Evolutionary conservation across 2,113 vertebrate genomes (phyloP), one percentile per base, ranked within the genome.

Genomic region (Alexandromys fortis): DNA sequence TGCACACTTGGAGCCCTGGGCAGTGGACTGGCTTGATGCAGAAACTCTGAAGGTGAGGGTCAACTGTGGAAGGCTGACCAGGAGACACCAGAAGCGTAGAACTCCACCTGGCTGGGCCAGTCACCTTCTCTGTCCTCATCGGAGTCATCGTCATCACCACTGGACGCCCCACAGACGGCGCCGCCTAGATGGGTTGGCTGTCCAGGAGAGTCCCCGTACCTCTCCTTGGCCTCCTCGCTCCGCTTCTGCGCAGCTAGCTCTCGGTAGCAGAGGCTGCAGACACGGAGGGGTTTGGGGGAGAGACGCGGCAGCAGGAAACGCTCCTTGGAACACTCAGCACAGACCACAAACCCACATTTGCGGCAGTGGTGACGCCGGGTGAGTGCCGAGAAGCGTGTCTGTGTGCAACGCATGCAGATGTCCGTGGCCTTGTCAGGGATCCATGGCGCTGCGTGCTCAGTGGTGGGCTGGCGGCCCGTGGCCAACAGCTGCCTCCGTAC

Each of bases 331-430:
- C 99, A 99, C 8, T 98, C 92, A 0, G 97, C 98, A 0, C 99
- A 99, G 10, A 99, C 99, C 0, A 99, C 97, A 4, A 99, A 99
- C 97, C 99, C 99, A 0, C 99, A 99, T 81, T 98, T 98, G 30
- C 99, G 98, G 98, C 99, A 99, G 98, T 99, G 99, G 98, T 99
- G 99, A 52, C 99, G 98, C 0, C 99, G 99, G 0, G 98, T 98
- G 68, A 99, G 98, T 0, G 98, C n/a, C 0, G 97, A 98, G 98
- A 99, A 99, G 91, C 98, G 99, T 11, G 98, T 96, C 72, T 98
- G 98, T 0, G 98, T 98, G 98, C 99, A 99, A 97, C 99, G 99
- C 99, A 99, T 99, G 98, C 99, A 99, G 97, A 99, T 98, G 90
- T 99, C 98, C 0, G 99, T 99, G 5, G 99, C 99, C 52, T 94